phyloP scores from a whole-genome alignment of 1,140 invertebrate species.

The Microplitis mediator region DNA sequence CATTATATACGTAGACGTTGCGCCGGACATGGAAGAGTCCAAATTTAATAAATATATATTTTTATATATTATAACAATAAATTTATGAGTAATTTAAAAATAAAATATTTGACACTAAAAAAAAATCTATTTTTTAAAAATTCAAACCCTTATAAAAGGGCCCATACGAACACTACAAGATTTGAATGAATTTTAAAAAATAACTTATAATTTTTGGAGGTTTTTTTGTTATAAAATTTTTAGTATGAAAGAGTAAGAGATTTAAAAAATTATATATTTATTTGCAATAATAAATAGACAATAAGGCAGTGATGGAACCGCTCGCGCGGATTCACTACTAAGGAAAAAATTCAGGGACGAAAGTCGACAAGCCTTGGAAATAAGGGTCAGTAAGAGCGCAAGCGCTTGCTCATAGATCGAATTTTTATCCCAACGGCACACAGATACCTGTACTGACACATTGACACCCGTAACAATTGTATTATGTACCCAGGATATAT shows the following conservation, averaged over 20 bases:
- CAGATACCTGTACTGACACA: neutral
- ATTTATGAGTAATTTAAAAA: no score
- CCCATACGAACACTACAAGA: neutral
- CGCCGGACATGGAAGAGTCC: slow-evolving; percentile 37
- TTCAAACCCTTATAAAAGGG: slow-evolving; percentile 20
- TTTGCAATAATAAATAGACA: slow-evolving; percentile 23
- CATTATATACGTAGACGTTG: slow-evolving; percentile 51
- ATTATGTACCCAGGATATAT: neutral
- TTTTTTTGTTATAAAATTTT: neutral
- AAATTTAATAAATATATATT: neutral
- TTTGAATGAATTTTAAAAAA: neutral
- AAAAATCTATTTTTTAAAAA: no score
- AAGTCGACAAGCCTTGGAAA: slow-evolving; percentile 15
- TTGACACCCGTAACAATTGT: slow-evolving; percentile 17
- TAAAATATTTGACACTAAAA: no score
- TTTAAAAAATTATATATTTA: neutral
- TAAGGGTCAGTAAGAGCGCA: slow-evolving; percentile 37
- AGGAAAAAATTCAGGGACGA: slow-evolving; percentile 19
- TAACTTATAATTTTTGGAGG: neutral
- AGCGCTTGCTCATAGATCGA: slow-evolving; percentile 46
- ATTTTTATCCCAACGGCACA: slow-evolving; percentile 21
- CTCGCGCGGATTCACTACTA: slow-evolving; percentile 32
- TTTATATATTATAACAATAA: no score
- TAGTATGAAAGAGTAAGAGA: no score
- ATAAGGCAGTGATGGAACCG: slow-evolving; percentile 31